Conservation (phyloP, 2,113 vertebrate genomes). For the Nicator chloris region DNA sequence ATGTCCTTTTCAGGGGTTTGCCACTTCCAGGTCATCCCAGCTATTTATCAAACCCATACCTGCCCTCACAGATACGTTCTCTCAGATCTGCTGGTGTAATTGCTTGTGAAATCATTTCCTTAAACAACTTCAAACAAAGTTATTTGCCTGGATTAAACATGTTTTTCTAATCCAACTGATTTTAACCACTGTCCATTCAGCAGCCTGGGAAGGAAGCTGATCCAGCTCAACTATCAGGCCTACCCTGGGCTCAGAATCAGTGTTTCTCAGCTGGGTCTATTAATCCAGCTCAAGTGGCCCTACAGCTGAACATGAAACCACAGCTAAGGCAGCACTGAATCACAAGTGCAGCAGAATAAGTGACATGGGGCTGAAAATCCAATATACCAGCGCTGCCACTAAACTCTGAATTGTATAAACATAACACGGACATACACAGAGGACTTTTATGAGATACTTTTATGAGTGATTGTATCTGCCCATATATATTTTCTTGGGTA, state of each 20-base stretch:
- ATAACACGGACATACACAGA: background rate
- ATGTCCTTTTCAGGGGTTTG: background rate
- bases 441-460: background rate
- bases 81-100: background rate
- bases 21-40: background rate
- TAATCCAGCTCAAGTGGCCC: background rate
- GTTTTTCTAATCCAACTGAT: background rate
- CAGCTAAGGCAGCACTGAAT: background rate
- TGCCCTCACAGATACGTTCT: background rate
- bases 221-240: background rate
- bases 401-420: background rate
- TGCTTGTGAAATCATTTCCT: background rate
- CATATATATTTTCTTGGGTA: background rate
- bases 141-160: background rate
- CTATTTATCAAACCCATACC: background rate
- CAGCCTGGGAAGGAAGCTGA: background rate
- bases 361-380: background rate
- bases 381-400: background rate
- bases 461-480: background rate
- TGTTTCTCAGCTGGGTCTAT: background rate
- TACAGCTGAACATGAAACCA: background rate
- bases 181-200: background rate
- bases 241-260: fast-evolving
- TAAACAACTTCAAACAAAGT: background rate
- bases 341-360: background rate